Base-by-base conservation (phyloP, 1,140 invertebrate genomes). In the Nylanderia fulva region DNA sequence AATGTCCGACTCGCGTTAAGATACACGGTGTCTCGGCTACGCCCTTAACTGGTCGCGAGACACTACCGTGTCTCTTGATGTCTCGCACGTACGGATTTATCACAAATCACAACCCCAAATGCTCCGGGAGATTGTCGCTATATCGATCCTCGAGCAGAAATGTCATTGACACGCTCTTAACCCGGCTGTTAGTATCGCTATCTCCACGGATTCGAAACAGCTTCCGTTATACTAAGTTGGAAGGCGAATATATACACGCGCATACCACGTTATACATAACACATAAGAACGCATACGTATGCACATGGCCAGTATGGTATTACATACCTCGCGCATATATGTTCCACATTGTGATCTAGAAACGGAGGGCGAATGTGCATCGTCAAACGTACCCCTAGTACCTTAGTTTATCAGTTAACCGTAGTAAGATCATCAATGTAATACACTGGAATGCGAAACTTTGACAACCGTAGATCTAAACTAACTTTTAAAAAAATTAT, bases 331-430 rank as follows among this genome's bases (percentile, higher is more conserved):
- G 33, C 29, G 36, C 15, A 42, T 29, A 60, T 66, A 33, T 33
- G 68, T 86, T 58, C n/a, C 56, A 54, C 60, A 75, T 48, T 33
- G 36, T 74, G 58, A 48, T 56, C 56, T 8, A 85, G 71, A 85
- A 85, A 83, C 76, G 52, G 36, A 76, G 48, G 74, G 45, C 56
- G 29, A 24, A 33, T 54, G 60, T 69, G 24, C 82, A 79, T 18
- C 36, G 48, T 54, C 24, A 72, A 86, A 84, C 42, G 85, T n/a
- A n/a, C n/a, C n/a, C n/a, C n/a, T n/a, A n/a, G 58, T 85, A 86
- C 68, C 68, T 72, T 74, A 54, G 66, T 66, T 82, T 71, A 84
- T 61, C 56, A 39, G 69, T 76, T 90, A 86, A 89, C 75, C 80
- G 33, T 76, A 39, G 18, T 56, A 75, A 82, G 85, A 89, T 75